Percentiles rank a stretch among this genome's conserved stretches.
These are phyloP conservation scores for Rhysida immarginata DNA, from an alignment of 1,140 invertebrate species.

Conservation along the genomic window DNA sequence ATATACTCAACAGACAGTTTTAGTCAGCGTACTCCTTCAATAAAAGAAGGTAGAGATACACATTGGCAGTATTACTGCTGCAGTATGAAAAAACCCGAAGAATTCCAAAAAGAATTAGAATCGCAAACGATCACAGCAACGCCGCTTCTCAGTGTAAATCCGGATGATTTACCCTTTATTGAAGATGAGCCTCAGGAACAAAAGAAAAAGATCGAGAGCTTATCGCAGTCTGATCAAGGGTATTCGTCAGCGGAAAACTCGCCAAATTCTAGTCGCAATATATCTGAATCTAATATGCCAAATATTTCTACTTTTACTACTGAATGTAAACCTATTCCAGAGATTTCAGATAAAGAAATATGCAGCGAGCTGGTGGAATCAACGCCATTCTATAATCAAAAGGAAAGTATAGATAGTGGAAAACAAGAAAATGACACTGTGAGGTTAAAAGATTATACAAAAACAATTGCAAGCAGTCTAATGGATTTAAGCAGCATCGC, in stretches of 20 bases:
- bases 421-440: not conserved
- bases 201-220: not conserved
- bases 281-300: not conserved
- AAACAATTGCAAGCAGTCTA: not conserved
- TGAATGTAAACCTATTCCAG: not conserved
- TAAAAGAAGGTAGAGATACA: slow-evolving; percentile 3
- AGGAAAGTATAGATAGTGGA: not conserved
- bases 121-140: not conserved
- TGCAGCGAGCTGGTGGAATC: not conserved
- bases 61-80: slow-evolving; percentile 5
- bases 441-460: not conserved
- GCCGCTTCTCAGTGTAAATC: not conserved
- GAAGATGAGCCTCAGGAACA: not conserved
- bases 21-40: no score
- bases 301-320: not conserved
- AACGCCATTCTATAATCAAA: not conserved
- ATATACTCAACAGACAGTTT: no score
- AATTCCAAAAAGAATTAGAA: not conserved
- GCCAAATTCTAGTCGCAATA: not conserved
- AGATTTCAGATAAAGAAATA: not conserved
- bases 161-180: slow-evolving; percentile 5
- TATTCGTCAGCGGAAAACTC: slow-evolving; percentile 6
- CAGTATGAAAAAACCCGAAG: not conserved
- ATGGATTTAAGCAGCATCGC: no score
- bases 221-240: slow-evolving; percentile 1